phyloP scores from a whole-genome alignment of 2,797 vertebrate genomes.

The Spatula versicolor region DNA sequence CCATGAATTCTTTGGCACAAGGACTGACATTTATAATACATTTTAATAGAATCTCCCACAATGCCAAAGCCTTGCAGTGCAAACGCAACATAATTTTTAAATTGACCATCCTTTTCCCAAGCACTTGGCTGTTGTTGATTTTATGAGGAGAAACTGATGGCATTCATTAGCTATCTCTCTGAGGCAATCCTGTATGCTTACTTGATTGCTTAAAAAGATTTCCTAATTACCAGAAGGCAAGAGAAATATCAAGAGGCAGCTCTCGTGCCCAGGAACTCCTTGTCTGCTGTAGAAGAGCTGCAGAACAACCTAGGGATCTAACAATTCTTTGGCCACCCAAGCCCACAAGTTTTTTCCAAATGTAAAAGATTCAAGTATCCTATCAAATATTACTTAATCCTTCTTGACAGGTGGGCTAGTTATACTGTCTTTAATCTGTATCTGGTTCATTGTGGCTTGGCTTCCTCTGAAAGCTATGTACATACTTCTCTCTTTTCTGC shows the following conservation, averaged over 20 bases:
- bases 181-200: not conserved
- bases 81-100: not conserved
- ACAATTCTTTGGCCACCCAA: not conserved
- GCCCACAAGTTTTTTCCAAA: not conserved
- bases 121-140: not conserved
- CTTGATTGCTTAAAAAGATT: not conserved
- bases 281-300: not conserved
- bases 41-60: constrained; percentile 14
- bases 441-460: not conserved
- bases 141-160: not conserved
- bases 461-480: not conserved
- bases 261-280: not conserved
- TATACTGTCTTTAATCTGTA: not conserved
- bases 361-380: not conserved
- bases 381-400: not conserved
- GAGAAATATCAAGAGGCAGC: not conserved
- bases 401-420: not conserved
- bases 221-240: not conserved
- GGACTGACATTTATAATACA: not conserved
- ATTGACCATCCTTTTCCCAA: not conserved
- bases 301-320: not conserved
- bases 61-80: not conserved
- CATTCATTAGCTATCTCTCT: not conserved
- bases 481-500: not conserved
- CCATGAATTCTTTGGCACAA: constrained; percentile 23